Percentiles rank a stretch among this genome's conserved stretches.
Evolutionary conservation across 2,888 invertebrate genomes (phyloP).

Genomic region (Polymixis lichenea): DNA sequence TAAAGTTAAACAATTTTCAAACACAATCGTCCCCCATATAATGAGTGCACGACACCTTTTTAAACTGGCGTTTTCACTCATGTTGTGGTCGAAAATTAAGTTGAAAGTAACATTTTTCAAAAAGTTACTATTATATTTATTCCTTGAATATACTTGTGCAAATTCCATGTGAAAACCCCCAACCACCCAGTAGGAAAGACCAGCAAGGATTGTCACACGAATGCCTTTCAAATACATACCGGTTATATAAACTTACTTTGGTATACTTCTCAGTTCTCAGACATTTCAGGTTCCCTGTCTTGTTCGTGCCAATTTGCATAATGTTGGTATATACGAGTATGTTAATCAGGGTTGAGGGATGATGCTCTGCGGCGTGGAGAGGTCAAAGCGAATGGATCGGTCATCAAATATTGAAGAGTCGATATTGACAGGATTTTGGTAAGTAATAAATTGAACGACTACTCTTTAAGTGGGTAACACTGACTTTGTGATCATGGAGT

Average conservation of each 20-base stretch:
- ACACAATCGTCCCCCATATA: background rate
- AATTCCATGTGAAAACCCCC: background rate
- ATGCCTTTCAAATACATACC: background rate
- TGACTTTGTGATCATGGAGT: background rate
- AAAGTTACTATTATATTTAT: too few relatives aligned
- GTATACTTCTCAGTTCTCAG: background rate
- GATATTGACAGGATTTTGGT: background rate
- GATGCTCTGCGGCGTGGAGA: background rate
- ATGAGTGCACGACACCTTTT: background rate
- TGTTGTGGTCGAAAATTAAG: background rate
- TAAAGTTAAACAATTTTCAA: background rate
- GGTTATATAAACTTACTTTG: background rate
- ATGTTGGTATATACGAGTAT: background rate
- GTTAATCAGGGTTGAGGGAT: background rate
- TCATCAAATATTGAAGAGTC: constrained; percentile 6
- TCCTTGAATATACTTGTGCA: background rate
- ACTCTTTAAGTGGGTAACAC: background rate
- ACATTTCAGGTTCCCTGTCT: background rate
- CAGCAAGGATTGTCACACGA: background rate
- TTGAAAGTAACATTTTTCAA: background rate
- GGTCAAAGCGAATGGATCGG: background rate
- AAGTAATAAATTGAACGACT: background rate
- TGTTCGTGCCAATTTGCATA: constrained; percentile 12
- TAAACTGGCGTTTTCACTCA: background rate
- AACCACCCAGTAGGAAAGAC: background rate